A percentile compares a stretch with the other conserved stretches of the same genome.
Conservation (phyloP, 2,113 vertebrate genomes). For the Peromyscus leucopus region DNA sequence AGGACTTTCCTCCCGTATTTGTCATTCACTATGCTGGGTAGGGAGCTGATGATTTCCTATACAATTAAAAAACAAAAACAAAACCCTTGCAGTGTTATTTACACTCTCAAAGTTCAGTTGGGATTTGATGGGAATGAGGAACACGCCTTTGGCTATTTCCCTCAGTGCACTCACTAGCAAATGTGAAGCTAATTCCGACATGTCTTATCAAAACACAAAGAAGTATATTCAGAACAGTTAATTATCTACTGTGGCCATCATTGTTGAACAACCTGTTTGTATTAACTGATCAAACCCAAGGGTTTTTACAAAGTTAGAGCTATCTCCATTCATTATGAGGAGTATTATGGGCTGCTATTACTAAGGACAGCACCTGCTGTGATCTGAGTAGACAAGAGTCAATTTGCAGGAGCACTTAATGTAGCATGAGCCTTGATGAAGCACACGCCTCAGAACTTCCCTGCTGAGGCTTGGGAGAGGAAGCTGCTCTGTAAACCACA, state of each 20-base stretch:
- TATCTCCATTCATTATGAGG: neutral
- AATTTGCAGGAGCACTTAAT: constrained; percentile 46
- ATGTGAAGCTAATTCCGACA: neutral
- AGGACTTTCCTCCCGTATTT: constrained; percentile 96
- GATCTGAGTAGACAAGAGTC: neutral
- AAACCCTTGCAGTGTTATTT: neutral
- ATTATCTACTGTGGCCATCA: constrained; percentile 11
- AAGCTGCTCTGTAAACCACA: constrained; percentile 31
- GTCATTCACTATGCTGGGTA: constrained; percentile 91
- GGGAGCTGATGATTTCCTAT: constrained; percentile 92
- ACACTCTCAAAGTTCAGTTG: neutral
- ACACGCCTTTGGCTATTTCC: neutral
- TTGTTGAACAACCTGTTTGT: neutral
- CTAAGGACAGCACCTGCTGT: neutral
- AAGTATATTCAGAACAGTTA: neutral
- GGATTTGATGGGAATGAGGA: neutral
- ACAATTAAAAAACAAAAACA: constrained; percentile 47
- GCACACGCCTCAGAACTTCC: constrained; percentile 8
- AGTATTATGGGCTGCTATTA: neutral
- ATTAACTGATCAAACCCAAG: constrained; percentile 27
- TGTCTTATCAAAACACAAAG: constrained; percentile 1
- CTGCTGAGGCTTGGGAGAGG: constrained; percentile 1
- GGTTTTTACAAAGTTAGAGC: neutral
- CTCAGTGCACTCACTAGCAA: neutral
- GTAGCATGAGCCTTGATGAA: neutral